A percentile compares a stretch with the other conserved stretches of the same genome.
These are phyloP conservation scores for Proisotoma minuta DNA, from an alignment of 2,888 invertebrate species.

Conservation along the genomic window DNA sequence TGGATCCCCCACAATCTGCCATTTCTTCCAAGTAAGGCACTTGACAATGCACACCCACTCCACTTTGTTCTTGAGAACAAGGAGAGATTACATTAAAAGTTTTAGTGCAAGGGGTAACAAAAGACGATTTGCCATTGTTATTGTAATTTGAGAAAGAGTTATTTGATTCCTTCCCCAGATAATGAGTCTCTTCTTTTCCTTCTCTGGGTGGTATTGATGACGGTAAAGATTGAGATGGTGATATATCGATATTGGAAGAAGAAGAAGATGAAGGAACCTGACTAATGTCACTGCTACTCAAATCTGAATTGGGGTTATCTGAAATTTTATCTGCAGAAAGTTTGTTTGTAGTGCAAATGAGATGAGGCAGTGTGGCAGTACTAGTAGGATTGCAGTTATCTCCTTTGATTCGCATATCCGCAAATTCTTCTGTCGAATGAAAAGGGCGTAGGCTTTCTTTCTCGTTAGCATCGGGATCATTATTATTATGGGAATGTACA, in stretches of 20 bases:
- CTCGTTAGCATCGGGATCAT: conserved; percentile 22
- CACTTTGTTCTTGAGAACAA: not conserved
- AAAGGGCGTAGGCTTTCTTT: too few species aligned
- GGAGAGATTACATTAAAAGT: too few species aligned
- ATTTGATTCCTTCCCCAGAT: not conserved
- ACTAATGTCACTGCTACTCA: not conserved
- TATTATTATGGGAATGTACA: conserved; percentile 5
- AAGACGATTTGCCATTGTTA: not conserved
- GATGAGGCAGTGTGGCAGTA: not conserved
- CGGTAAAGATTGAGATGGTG: conserved; percentile 12
- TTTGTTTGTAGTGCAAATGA: too few species aligned
- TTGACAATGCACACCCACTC: not conserved
- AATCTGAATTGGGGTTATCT: not conserved
- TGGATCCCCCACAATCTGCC: not conserved
- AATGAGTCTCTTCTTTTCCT: not conserved
- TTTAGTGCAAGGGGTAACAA: too few species aligned
- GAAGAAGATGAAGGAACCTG: not conserved
- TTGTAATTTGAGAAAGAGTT: not conserved
- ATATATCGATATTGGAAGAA: not conserved
- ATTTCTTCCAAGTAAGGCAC: conserved; percentile 4
- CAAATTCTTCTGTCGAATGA: too few species aligned
- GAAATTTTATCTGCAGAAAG: not conserved
- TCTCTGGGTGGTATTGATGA: conserved; percentile 4
- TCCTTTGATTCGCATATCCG: too few species aligned
- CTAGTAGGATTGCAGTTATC: not conserved